Percentiles rank a stretch among this genome's conserved stretches.
Conservation (phyloP, 2,888 invertebrate species). For the Drosophila ezoana region DNA sequence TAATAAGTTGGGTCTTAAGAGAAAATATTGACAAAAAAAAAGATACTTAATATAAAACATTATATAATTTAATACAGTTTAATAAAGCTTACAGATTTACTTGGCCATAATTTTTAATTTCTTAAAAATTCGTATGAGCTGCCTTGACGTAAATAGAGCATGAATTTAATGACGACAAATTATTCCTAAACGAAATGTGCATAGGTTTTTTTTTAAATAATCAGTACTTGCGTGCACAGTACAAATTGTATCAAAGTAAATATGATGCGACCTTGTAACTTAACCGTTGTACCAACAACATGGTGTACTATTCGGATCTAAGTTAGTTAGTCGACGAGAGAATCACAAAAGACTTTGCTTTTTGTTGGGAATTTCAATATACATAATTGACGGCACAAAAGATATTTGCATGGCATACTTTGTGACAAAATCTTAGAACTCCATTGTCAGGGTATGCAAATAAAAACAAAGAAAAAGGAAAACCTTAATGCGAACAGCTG, state of each 20-base stretch:
- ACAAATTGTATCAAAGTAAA: background rate
- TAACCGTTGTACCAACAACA: no score
- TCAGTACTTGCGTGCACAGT: conserved; percentile 1
- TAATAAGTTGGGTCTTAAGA: no score
- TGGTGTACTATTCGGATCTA: no score
- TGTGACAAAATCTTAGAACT: background rate
- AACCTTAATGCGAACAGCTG: conserved; percentile 46
- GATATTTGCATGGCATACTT: background rate
- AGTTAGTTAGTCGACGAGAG: no score
- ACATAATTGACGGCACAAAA: no score
- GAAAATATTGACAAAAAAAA: no score
- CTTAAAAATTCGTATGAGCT: conserved; percentile 10
- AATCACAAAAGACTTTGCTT: no score
- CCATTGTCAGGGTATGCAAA: background rate
- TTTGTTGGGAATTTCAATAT: no score
- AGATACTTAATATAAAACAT: background rate
- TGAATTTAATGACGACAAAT: conserved; percentile 13
- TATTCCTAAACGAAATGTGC: conserved; percentile 32
- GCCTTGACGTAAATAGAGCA: conserved; percentile 3
- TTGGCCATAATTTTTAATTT: background rate
- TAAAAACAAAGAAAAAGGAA: background rate
- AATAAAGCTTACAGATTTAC: background rate
- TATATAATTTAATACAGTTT: background rate
- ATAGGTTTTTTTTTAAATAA: conserved; percentile 46
- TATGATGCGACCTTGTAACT: background rate